phyloP scores from a whole-genome alignment of 2,113 vertebrate species.

The Centrocercus urophasianus region DNA sequence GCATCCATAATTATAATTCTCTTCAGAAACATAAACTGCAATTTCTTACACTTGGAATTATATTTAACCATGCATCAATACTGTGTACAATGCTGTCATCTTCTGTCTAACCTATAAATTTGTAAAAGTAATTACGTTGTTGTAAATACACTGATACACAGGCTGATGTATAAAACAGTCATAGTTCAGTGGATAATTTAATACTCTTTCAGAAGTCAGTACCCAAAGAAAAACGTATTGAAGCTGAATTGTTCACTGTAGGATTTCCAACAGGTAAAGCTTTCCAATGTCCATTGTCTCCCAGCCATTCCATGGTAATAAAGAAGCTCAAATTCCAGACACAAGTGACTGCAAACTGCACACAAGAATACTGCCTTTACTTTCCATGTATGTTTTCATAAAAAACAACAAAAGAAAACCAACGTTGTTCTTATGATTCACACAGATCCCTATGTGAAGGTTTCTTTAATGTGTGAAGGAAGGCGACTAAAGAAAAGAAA shows the following conservation, averaged over 20 bases:
- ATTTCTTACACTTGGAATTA: slow-evolving; percentile 6
- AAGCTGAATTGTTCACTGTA: slow-evolving; percentile 52
- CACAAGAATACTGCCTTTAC: not conserved
- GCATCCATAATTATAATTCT: not conserved
- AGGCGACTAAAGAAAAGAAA: slow-evolving; percentile 97
- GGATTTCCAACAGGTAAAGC: slow-evolving; percentile 21
- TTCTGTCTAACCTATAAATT: slow-evolving; percentile 10
- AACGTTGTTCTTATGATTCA: slow-evolving; percentile 34
- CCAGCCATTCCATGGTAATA: not conserved
- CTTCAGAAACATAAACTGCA: not conserved
- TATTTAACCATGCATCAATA: not conserved
- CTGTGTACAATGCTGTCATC: not conserved
- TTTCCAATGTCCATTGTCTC: slow-evolving; percentile 3
- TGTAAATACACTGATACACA: slow-evolving; percentile 29
- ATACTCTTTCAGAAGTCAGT: not conserved
- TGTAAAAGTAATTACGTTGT: slow-evolving; percentile 17
- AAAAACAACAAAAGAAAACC: slow-evolving; percentile 21
- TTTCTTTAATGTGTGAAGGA: slow-evolving; percentile 97
- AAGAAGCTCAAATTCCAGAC: not conserved
- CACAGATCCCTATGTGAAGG: slow-evolving; percentile 97
- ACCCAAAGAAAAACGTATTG: slow-evolving; percentile 26
- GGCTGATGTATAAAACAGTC: slow-evolving; percentile 8
- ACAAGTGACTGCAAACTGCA: not conserved
- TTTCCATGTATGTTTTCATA: slow-evolving; percentile 6
- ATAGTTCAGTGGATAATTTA: not conserved